Evolutionary conservation across 2,888 invertebrate species (phyloP).

Genomic region (Diarsia mendica): DNA sequence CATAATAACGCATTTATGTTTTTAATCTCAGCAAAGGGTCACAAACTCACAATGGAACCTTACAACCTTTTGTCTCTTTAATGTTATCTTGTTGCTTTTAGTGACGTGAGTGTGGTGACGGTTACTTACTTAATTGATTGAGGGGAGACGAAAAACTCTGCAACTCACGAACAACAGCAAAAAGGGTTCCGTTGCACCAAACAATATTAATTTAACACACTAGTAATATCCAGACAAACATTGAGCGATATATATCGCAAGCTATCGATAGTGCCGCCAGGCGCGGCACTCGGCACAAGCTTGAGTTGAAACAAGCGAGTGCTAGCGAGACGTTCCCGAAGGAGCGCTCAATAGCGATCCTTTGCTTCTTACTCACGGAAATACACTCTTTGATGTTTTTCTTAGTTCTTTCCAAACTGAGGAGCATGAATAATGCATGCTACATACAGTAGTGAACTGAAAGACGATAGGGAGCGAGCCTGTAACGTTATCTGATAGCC

Average conservation of each 20-base stretch:
- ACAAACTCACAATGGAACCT: constrained; percentile 55
- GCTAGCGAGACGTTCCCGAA: not conserved
- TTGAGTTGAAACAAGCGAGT: not conserved
- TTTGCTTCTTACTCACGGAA: not conserved
- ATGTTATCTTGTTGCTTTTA: constrained; percentile 35
- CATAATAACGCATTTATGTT: constrained; percentile 67
- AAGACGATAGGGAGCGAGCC: not conserved
- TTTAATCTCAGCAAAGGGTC: constrained; percentile 66
- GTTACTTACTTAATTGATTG: constrained; percentile 20
- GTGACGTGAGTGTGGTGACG: constrained; percentile 9
- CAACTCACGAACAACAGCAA: not conserved
- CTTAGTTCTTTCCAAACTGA: not conserved
- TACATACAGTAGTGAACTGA: not conserved
- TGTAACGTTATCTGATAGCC: constrained; percentile 1
- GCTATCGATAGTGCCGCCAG: too few relatives aligned
- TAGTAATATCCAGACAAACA: too few relatives aligned
- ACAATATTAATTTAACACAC: too few relatives aligned
- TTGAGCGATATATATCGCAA: too few relatives aligned
- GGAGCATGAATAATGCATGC: constrained; percentile 6
- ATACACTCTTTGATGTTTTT: not conserved
- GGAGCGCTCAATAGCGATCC: not conserved
- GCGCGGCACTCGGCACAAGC: not conserved
- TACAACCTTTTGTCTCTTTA: constrained; percentile 50
- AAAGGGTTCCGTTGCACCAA: too few relatives aligned
- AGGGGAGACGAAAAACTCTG: not conserved